phyloP scores from a whole-genome alignment of 2,113 vertebrate species.

The Dipodomys merriami region DNA sequence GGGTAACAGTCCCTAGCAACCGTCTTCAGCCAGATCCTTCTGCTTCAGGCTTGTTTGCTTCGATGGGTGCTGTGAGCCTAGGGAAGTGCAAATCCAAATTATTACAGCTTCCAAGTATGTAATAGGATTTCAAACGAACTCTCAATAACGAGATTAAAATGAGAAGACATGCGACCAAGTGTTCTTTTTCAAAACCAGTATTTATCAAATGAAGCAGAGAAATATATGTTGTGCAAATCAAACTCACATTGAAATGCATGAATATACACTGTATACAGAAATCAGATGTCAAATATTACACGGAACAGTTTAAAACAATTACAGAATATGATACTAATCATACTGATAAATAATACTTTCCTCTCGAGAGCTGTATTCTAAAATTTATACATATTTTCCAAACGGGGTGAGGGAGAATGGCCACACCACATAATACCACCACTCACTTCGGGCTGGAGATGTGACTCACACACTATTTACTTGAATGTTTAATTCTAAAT shows the following conservation, averaged over 20 bases:
- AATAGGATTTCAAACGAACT: constrained; percentile 39
- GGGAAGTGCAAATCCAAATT: not conserved
- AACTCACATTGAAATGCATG: constrained; percentile 8
- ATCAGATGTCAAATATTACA: not conserved
- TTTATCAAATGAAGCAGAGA: constrained; percentile 10
- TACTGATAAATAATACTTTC: not conserved
- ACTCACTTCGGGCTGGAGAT: too few relatives aligned
- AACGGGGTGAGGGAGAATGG: not conserved
- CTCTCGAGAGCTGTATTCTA: not conserved
- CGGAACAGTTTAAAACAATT: not conserved
- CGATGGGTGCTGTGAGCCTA: not conserved
- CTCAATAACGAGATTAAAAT: not conserved
- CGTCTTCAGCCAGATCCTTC: too few relatives aligned
- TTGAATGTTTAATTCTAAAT: constrained; percentile 25
- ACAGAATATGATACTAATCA: not conserved
- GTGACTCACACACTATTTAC: not conserved
- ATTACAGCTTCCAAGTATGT: constrained; percentile 35
- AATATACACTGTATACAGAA: not conserved
- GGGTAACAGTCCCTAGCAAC: not conserved
- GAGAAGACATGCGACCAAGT: not conserved
- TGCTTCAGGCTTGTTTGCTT: not conserved
- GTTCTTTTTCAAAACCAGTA: not conserved
- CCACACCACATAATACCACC: not conserved
- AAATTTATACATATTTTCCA: not conserved
- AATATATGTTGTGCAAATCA: constrained; percentile 15